Evolutionary conservation across 2,888 invertebrate species (phyloP).

Genomic region (Trichacis sp.): DNA sequence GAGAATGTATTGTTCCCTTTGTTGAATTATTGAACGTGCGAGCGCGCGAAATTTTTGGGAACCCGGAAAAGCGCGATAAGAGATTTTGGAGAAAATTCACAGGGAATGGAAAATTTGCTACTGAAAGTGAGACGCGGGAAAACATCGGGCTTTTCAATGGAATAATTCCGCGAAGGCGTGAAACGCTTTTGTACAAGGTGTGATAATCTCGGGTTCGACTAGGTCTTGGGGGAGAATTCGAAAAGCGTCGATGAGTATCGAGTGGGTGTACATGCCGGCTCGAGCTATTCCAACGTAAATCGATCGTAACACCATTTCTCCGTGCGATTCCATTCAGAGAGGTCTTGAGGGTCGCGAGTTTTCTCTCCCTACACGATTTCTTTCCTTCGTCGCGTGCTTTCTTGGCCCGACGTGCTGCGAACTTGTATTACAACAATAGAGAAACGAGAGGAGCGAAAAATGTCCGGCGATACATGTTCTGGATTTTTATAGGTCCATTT

Average conservation of each 20-base stretch:
- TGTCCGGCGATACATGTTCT: not conserved
- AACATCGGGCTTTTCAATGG: no score
- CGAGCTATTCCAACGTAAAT: slow-evolving; percentile 54
- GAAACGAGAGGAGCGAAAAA: slow-evolving; percentile 14
- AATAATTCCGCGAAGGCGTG: no score
- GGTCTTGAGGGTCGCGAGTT: slow-evolving; percentile 34
- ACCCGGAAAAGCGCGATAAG: no score
- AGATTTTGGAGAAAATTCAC: no score
- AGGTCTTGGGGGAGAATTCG: slow-evolving; percentile 39
- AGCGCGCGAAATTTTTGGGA: not conserved
- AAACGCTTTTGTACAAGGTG: slow-evolving; percentile 18
- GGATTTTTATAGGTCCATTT: not conserved
- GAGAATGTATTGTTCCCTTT: not conserved
- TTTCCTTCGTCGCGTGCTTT: slow-evolving; percentile 23
- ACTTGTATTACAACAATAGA: slow-evolving; percentile 30
- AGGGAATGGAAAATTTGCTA: no score
- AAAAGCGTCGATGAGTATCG: slow-evolving; percentile 49
- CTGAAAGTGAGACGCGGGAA: no score
- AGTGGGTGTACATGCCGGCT: slow-evolving; percentile 41
- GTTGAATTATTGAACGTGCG: not conserved
- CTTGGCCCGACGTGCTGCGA: slow-evolving; percentile 35
- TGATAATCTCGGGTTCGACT: slow-evolving; percentile 40
- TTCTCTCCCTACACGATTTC: slow-evolving; percentile 23
- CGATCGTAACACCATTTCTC: slow-evolving; percentile 58
- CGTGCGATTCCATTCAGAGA: slow-evolving; percentile 47